phyloP scores from a whole-genome alignment of 2,888 invertebrate species.

The Taenaris catops region DNA sequence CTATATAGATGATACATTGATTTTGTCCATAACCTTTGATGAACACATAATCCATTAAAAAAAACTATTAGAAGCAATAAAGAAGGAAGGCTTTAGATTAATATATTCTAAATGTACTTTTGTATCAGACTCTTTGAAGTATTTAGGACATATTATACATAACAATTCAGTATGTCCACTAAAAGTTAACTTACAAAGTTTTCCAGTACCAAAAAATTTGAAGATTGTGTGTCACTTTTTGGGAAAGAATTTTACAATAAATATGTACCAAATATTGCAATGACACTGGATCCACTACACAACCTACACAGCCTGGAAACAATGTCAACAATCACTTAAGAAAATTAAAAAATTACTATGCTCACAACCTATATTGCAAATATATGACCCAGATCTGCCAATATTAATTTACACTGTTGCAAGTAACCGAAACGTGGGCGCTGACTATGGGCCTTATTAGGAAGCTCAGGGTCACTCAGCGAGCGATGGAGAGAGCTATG shows the following conservation, averaged over 20 bases:
- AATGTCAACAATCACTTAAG: constrained; percentile 16
- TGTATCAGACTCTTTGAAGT: constrained; percentile 24
- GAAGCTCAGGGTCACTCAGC: too few species aligned
- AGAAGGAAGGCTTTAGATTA: constrained; percentile 27
- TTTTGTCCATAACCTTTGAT: constrained; percentile 25
- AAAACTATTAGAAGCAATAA: constrained; percentile 18
- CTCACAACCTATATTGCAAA: constrained; percentile 16
- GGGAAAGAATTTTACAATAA: constrained; percentile 28
- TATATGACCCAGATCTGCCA: constrained; percentile 13
- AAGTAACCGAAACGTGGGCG: constrained; percentile 11
- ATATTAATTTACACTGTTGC: constrained; percentile 19
- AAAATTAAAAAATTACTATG: constrained; percentile 17
- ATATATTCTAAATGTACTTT: constrained; percentile 27
- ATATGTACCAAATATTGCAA: constrained; percentile 21
- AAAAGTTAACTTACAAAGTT: constrained; percentile 26
- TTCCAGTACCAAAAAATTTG: constrained; percentile 22
- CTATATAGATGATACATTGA: constrained; percentile 19
- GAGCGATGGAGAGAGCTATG: too few species aligned
- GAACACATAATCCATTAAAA: constrained; percentile 25
- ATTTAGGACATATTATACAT: constrained; percentile 26
- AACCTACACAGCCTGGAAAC: constrained; percentile 11
- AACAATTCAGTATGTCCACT: constrained; percentile 27
- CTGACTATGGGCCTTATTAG: too few species aligned
- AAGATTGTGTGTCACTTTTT: constrained; percentile 28
- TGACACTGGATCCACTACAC: constrained; percentile 16